A percentile compares a stretch with the other conserved stretches of the same genome.
These are phyloP conservation scores for Archips crataeganus DNA, from an alignment of 2,888 invertebrate genomes.

Conservation along the genomic window DNA sequence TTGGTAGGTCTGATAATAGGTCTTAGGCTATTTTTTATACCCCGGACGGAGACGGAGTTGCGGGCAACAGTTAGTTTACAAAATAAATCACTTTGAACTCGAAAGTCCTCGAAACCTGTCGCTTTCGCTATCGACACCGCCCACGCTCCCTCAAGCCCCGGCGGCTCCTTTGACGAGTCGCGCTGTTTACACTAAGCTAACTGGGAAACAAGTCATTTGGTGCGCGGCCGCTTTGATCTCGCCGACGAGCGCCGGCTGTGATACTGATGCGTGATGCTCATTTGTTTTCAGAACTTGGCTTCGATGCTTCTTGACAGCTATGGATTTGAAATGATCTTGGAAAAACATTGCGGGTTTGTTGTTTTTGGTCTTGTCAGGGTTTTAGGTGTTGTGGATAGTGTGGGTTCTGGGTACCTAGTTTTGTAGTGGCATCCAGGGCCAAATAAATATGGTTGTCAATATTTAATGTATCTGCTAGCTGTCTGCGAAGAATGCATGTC, in stretches of 20 bases:
- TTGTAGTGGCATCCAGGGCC: too few species aligned
- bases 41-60: too few species aligned
- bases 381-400: neutral
- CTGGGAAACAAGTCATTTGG: slow-evolving; percentile 83
- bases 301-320: slow-evolving; percentile 12
- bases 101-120: slow-evolving; percentile 28
- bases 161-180: slow-evolving; percentile 80
- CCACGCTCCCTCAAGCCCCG: slow-evolving; percentile 48
- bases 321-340: neutral
- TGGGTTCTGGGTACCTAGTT: neutral
- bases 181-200: slow-evolving; percentile 83
- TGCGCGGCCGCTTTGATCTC: slow-evolving; percentile 73
- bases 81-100: neutral
- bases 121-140: slow-evolving; percentile 36
- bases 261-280: slow-evolving; percentile 22
- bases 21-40: too few species aligned
- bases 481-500: too few species aligned
- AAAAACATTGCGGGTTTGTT: neutral
- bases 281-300: slow-evolving; percentile 19
- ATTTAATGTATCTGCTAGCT: too few species aligned
- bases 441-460: too few species aligned
- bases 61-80: too few species aligned
- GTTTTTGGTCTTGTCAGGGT: neutral
- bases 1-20: too few species aligned
- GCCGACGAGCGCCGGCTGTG: slow-evolving; percentile 59